Percentiles rank a stretch among this genome's conserved stretches.
These are phyloP conservation scores for Calidris pygmaea DNA, from an alignment of 2,113 vertebrate species.

Conservation along the genomic window DNA sequence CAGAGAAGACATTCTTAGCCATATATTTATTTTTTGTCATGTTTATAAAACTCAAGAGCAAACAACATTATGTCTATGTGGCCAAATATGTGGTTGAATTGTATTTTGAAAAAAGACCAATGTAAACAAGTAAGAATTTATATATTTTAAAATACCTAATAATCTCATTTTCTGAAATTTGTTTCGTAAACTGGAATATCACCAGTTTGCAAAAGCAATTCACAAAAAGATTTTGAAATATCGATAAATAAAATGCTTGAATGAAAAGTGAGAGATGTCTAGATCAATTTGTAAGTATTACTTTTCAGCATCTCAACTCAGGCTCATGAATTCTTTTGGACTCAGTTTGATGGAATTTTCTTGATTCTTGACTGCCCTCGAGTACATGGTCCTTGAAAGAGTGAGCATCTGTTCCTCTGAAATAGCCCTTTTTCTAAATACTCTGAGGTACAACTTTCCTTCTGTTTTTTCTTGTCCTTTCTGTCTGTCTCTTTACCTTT, in stretches of 20 bases:
- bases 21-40: conserved; percentile 3
- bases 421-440: neutral
- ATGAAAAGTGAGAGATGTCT: neutral
- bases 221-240: neutral
- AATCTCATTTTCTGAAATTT: neutral
- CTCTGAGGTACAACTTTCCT: neutral
- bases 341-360: neutral
- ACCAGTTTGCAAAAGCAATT: neutral
- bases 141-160: neutral
- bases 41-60: neutral
- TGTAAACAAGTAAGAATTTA: neutral
- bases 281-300: neutral
- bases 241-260: neutral
- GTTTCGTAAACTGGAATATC: neutral
- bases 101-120: neutral
- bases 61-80: neutral
- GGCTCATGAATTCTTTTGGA: neutral
- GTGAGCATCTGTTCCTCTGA: neutral
- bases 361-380: neutral
- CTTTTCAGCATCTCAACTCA: neutral
- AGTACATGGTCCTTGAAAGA: neutral
- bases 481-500: neutral
- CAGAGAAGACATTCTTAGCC: conserved; percentile 44
- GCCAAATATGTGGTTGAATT: neutral
- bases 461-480: neutral